Base-by-base conservation (phyloP, 2,797 vertebrate genomes). In the Crax fasciolata region DNA sequence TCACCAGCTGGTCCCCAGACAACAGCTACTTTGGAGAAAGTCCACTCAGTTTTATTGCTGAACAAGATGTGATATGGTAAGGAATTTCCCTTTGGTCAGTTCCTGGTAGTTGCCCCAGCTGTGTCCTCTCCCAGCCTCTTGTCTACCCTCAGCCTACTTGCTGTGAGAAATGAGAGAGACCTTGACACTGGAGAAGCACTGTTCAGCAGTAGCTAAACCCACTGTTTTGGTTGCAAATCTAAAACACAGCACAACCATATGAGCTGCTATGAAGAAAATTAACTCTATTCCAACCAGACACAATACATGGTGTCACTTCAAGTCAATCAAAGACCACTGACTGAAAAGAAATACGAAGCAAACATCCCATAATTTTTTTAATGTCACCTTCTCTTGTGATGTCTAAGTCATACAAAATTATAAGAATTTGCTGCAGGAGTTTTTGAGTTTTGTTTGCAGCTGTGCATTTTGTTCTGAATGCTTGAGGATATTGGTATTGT, bases 391-490 rank as follows among this genome's bases (percentile, higher is more conserved):
- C 30, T 87, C 14, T 9, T 73, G 8, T 1, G 0, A 3, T 55
- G 49, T 30, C 43, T 79, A 8, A 1, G 3, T 72, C 41, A 46
- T 24, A 52, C 2, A 48, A n/a, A 13, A 73, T 46, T 58, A 68
- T 61, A 81, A 57, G 15, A 68, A 63, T 66, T 75, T 44, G n/a
- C 23, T 54, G 6, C 68, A 51, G 21, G 41, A 81, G 43, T 43
- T 84, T 70, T 30, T 65, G 28, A 58, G n/a, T 84, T 85, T 85
- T 92, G 32, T 90, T 90, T 89, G 28, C 68, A 72, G 70, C 62
- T 70, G 10, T 49, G 13, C 32, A 35, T 92, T 93, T 81, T 89
- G 32, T 19, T 70, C 24, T 76, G 13, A 32, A 10, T 57, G 35
- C 67, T 86, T 70, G 39, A 86, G 62, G 55, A 57, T 58, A 30